Base-by-base conservation (phyloP, 2,888 invertebrate genomes). In the Spatulosminthurus flaviceps region DNA sequence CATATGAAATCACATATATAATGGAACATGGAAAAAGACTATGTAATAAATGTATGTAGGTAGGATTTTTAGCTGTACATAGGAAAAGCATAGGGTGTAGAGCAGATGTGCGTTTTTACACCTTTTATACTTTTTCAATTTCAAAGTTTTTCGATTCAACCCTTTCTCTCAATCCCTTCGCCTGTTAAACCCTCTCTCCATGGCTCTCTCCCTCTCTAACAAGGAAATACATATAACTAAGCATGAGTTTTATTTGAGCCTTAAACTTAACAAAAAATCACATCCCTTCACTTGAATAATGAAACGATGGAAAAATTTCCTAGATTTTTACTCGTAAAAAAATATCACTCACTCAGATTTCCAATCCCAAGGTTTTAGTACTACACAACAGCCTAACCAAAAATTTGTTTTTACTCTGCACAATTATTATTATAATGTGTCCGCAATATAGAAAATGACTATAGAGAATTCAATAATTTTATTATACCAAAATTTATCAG, bases 71-170 rank as follows among this genome's bases (percentile, higher is more conserved):
- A 19, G 1, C 5, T 51, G 51, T n/a, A 51, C 51, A 51, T 51
- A 51, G 1, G n/a, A 7, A 24, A 5, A 24, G 69, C 60, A 67
- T 61, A 21, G 61, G 1, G n/a, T 9, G 28, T n/a, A 73, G 51
- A 73, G 78, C 78, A 79, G 79, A 79, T 79, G 79, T 79, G 79
- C 74, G 79, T 79, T 79, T 79, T 79, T 79, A 79, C 79, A 79
- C 79, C 79, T 79, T 79, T 78, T 78, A 78, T n/a, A 51, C 72
- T 78, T 78, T 79, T 79, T 79, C 79, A 79, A 79, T 79, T 79
- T 79, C 61, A 66, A 74, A 79, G 64, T 79, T 79, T 79, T 79
- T 79, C 43, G 73, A 79, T 79, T 79, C 79, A 79, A 79, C 79
- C 79, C 79, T 79, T 79, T 79, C 67, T 73, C 74, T 26, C 19